phyloP scores from a whole-genome alignment of 1,140 invertebrate genomes.

The Aphaenogaster rudis region DNA sequence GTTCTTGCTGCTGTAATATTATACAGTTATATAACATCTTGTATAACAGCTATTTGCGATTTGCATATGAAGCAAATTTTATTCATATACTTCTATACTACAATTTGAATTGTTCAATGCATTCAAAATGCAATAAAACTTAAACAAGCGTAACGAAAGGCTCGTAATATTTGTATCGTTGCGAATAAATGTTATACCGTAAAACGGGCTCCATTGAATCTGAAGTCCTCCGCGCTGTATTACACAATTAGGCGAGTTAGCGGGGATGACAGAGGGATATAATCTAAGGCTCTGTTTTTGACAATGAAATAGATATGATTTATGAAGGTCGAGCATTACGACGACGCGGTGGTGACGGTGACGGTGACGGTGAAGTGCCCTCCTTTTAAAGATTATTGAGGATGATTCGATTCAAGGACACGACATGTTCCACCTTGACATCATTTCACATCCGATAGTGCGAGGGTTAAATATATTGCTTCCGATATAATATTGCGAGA shows the following conservation, averaged over 20 bases:
- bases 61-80: neutral
- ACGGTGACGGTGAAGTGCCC: conserved; percentile 41
- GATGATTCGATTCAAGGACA: conserved; percentile 67
- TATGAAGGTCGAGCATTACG: conserved; percentile 61
- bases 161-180: conserved; percentile 9
- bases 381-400: conserved; percentile 69
- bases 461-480: conserved; percentile 50
- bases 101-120: neutral
- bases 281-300: conserved; percentile 59
- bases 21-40: neutral
- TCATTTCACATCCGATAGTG: conserved; percentile 48
- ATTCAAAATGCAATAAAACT: neutral
- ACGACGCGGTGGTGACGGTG: neutral
- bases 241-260: conserved; percentile 39
- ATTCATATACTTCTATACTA: neutral
- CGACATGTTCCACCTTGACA: conserved; percentile 65
- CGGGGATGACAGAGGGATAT: conserved; percentile 14
- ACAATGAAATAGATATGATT: conserved; percentile 71
- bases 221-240: conserved; percentile 1
- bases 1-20: neutral
- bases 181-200: conserved; percentile 7
- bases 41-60: neutral
- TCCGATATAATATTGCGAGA: conserved; percentile 28
- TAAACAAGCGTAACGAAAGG: neutral
- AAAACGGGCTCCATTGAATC: conserved; percentile 16